Evolutionary conservation across 2,888 invertebrate species (phyloP), one percentile per base, ranked within the genome.

Genomic region (Cepaea hortensis): DNA sequence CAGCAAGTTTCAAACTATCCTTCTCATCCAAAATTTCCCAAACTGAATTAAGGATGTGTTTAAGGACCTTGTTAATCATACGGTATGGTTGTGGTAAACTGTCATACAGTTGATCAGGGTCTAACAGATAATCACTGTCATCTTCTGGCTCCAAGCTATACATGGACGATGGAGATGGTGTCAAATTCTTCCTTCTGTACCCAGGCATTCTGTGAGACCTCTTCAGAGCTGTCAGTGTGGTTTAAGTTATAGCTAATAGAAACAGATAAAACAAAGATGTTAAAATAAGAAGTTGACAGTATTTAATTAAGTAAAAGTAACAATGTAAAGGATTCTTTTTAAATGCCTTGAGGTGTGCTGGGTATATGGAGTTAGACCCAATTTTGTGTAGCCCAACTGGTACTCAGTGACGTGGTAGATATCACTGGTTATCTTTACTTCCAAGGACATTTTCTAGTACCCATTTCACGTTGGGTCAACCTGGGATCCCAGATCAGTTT

Each of bases 71-170:
- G 85, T 94, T 91, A n/a, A 94, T 91, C 92, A 93, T 92, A 3
- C 94, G 92, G 89, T 92, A 94, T 1, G 94, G 94, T 88, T 94
- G 94, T 48, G 94, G 94, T 15, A 94, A 87, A 70, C 84, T 81
- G 88, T 94, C 94, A 70, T 91, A 89, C 48, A 93, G 81, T 85
- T 92, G 92, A 61, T 93, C 94, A 18, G 94, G 94, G 84, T 94
- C 94, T 76, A 90, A 89, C 15, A 93, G 85, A 87, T 91, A 94
- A 87, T 94, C 94, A 79, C 89, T 90, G 61, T 93, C 93, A 85
- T 92, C 91, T 84, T 92, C 92, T 13, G 90, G 90, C 6, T 92
- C 91, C 70, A 92, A 88, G 83, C 90, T 91, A 80, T 90, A 90
- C 20, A 93, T 84, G 6, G 93, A 93, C 13, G 93, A 91, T 18